Evolutionary conservation across 2,888 invertebrate species (phyloP), one percentile per base, ranked within the genome.

Genomic region (Anthophora plumipes): DNA sequence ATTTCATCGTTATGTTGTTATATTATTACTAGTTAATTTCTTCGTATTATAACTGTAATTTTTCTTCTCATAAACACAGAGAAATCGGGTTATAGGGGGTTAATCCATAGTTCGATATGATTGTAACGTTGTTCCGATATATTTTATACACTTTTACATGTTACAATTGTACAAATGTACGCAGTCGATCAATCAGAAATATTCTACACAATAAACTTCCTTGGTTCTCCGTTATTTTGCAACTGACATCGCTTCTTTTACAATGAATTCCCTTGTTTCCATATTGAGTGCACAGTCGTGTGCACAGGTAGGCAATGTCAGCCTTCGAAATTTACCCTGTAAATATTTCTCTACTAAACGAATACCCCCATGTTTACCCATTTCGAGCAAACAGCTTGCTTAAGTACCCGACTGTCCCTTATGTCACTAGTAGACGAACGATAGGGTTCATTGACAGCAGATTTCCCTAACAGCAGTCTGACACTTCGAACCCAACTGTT

Each of bases 261-360:
- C 80, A 64, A 74, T 59, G 70, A 55, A 71, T 61, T 75, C 71
- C 72, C 83, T 73, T 73, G 71, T 75, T 80, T 75, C 73, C 59
- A 71, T 73, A 55, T 82, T 52, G 57, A 66, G 74, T 85, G 77
- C 72, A 60, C 50, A 48, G 70, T 68, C 63, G 60, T 85, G 73
- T 71, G 75, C 69, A 81, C 59, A 77, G 85, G 83, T 79, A 76
- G 83, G 83, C 77, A 78, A 68, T 81, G 77, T 83, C 78, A 63
- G 78, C 72, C 72, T 69, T 74, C 14, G 68, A 54, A 64, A 78
- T 85, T 83, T 83, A 78, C 85, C 81, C 55, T 72, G 85, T 83
- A 78, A 85, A 85, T 85, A 85, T 85, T 85, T 85, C 85, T 52
- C 72, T 77, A 76, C 71, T 67, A 84, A 83, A 75, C 78, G 81